Evolutionary conservation across 2,797 vertebrate species (phyloP), one percentile per base, ranked within the genome.

Genomic region (Falco cherrug): DNA sequence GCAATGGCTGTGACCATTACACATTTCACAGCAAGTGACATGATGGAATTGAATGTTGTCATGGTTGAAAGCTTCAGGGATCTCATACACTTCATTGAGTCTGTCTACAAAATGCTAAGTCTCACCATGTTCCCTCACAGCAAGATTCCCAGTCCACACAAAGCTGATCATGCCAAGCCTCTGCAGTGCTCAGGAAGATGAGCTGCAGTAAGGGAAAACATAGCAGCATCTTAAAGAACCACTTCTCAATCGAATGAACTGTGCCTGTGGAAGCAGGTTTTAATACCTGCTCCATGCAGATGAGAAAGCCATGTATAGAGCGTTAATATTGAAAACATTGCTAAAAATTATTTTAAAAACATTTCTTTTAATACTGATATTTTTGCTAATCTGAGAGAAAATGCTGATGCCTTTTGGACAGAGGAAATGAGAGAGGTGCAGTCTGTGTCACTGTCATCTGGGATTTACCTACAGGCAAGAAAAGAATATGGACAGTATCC

Each of bases 61-160:
- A 84, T 26, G 90, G 89, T 26, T 87, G 93, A 95, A 93, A 95
- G 84, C 92, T 96, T 90, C 35, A 4, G 47, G 78, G 57, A 92
- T 61, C 81, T 93, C 90, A 74, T 20, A 93, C 74, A 92, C 76
- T 83, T 92, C 90, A 91, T 3, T 83, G 87, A 89, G 69, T 51
- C 87, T 47, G 29, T 69, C 84, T 77, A 83, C 78, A 71, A 61
- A 87, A 43, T 5, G 15, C 64, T 80, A 81, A 77, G 68, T 87
- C 60, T 93, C 63, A 74, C 67, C 68, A 29, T 3, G 45, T 69
- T 87, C 75, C 86, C 86, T 87, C 90, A 78, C 68, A 96, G 93
- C 81, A 87, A 91, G 91, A 76, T 87, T 94, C 64, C 75, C 63
- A 81, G 89, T 76, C 81, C 65, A 90, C 73, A 76, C 47, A 81